These are phyloP conservation scores for Discoglossus pictus DNA, from an alignment of 2,797 vertebrate genomes.

Conservation along the genomic window DNA sequence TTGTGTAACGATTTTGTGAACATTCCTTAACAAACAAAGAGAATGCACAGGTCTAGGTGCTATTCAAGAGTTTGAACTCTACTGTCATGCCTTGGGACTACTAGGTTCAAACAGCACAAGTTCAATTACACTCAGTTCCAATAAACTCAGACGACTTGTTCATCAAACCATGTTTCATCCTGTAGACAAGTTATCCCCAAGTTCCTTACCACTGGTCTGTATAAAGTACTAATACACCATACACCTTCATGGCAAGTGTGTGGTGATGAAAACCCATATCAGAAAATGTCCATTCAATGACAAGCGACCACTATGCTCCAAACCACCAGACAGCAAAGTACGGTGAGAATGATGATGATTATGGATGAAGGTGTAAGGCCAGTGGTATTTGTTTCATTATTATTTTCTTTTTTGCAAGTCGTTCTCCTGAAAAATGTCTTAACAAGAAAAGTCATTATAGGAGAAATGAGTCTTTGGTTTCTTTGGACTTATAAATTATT, in stretches of 20 bases:
- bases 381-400: constrained; percentile 65
- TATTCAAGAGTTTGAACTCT: constrained; percentile 73
- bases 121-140: constrained; percentile 67
- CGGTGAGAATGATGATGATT: constrained; percentile 73
- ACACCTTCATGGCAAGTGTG: constrained; percentile 65
- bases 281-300: constrained; percentile 76
- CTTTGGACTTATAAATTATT: constrained; percentile 99
- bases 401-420: constrained; percentile 73
- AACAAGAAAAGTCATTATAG: constrained; percentile 88
- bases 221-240: constrained; percentile 60
- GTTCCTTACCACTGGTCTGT: constrained; percentile 74
- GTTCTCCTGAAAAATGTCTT: constrained; percentile 84
- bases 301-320: constrained; percentile 69
- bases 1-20: constrained; percentile 69
- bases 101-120: constrained; percentile 68
- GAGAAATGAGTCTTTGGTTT: constrained; percentile 98
- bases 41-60: constrained; percentile 89
- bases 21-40: constrained; percentile 90
- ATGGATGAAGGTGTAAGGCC: constrained; percentile 80
- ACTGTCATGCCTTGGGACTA: constrained; percentile 57
- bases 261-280: constrained; percentile 67
- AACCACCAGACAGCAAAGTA: constrained; percentile 77
- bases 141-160: constrained; percentile 72
- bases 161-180: constrained; percentile 66
- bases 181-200: constrained; percentile 79